These are phyloP conservation scores for Xenopus borealis DNA, from an alignment of 2,113 vertebrate genomes.

Conservation along the genomic window DNA sequence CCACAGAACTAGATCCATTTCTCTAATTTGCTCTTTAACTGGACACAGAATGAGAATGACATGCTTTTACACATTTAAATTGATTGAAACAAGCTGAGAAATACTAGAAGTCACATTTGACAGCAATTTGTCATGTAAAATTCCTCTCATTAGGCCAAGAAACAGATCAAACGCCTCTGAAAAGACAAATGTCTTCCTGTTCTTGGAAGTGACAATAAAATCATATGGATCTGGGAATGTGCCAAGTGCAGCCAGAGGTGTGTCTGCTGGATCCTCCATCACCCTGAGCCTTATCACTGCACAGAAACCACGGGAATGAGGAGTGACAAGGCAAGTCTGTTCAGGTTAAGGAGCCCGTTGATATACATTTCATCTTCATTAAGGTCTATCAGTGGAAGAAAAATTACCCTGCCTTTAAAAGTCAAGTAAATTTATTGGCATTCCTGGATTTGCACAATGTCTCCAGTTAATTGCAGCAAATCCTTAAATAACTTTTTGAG, in stretches of 20 bases:
- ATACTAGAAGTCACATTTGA: neutral
- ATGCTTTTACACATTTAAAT: neutral
- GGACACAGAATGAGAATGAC: too few relatives aligned
- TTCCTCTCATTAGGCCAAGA: constrained; percentile 34
- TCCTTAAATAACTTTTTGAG: too few relatives aligned
- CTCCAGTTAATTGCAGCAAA: too few relatives aligned
- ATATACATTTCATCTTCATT: neutral
- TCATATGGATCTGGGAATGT: constrained; percentile 34
- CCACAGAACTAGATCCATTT: too few relatives aligned
- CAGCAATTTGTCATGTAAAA: fast-evolving
- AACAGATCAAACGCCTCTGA: constrained; percentile 40
- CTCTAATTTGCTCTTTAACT: too few relatives aligned
- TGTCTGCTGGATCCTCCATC: constrained; percentile 41
- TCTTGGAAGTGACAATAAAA: constrained; percentile 27
- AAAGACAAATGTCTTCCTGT: constrained; percentile 12
- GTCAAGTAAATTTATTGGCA: too few relatives aligned
- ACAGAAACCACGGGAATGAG: neutral
- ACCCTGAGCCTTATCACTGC: neutral
- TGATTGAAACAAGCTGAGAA: constrained; percentile 32
- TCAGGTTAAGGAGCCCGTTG: constrained; percentile 16
- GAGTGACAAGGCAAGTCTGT: constrained; percentile 27
- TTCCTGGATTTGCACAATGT: too few relatives aligned
- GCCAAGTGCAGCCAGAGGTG: constrained; percentile 35
- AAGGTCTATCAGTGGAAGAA: neutral
- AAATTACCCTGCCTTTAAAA: too few relatives aligned